Conservation (phyloP, 1,140 invertebrate genomes). For the Pseudachorutes palmiensis region DNA sequence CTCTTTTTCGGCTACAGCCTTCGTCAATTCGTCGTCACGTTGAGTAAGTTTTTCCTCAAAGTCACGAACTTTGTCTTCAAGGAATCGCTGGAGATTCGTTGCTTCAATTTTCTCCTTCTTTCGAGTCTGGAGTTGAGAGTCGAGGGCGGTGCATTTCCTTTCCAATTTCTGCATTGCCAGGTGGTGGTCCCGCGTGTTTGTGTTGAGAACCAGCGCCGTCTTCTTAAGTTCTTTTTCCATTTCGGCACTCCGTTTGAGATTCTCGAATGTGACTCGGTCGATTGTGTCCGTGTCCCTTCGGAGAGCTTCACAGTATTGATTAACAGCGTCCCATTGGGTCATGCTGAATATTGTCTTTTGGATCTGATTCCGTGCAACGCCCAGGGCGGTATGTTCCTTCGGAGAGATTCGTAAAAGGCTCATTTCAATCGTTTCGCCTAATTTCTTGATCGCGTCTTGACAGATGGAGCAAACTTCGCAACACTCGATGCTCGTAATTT, state of each 20-base stretch:
- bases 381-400: background rate
- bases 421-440: background rate
- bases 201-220: background rate
- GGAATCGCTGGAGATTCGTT: background rate
- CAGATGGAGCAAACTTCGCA: background rate
- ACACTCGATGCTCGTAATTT: conserved; percentile 1
- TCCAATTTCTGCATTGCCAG: background rate
- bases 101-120: conserved; percentile 1
- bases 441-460: conserved; percentile 1
- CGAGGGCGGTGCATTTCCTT: background rate
- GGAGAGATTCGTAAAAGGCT: background rate
- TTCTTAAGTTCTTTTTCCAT: conserved; percentile 2
- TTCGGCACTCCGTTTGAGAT: background rate
- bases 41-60: background rate
- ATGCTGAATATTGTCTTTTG: background rate
- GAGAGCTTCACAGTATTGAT: background rate
- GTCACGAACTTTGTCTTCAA: background rate
- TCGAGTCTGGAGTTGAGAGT: background rate
- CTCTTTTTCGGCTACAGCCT: background rate
- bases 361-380: background rate
- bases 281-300: background rate
- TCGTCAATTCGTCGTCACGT: background rate
- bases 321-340: background rate
- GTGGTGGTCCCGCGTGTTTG: background rate
- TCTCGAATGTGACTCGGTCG: background rate